Percentiles rank a stretch among this genome's conserved stretches.
These are phyloP conservation scores for Neostethus bicornis DNA, from an alignment of 2,797 vertebrate genomes.

Conservation along the genomic window DNA sequence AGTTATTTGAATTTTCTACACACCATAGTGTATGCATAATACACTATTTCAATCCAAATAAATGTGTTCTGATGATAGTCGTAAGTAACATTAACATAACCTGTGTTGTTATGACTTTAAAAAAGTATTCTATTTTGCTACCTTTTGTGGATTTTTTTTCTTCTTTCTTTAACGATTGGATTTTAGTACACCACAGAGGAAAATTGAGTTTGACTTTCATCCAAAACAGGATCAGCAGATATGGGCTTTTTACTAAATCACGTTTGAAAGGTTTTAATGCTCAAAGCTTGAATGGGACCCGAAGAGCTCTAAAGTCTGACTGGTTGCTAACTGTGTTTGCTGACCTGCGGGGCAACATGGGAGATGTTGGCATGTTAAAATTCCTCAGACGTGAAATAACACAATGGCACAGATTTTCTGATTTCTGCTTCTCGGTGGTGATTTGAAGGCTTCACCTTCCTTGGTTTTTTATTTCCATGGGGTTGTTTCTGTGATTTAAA, in stretches of 20 bases:
- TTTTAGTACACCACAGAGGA: constrained; percentile 71
- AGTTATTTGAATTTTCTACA: too few species aligned
- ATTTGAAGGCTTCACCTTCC: constrained; percentile 74
- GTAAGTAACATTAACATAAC: background rate
- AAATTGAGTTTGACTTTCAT: constrained; percentile 84
- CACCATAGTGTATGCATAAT: constrained; percentile 2
- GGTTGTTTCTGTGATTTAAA: constrained; percentile 74
- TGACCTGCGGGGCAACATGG: constrained; percentile 65
- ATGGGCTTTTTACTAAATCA: constrained; percentile 80
- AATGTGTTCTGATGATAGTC: background rate
- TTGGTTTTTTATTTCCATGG: constrained; percentile 72
- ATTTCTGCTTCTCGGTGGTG: constrained; percentile 40
- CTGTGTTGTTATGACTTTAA: background rate
- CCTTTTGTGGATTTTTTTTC: constrained; percentile 19
- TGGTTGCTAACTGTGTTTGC: constrained; percentile 79
- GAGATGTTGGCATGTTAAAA: constrained; percentile 58
- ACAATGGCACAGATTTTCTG: constrained; percentile 5
- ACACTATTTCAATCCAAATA: constrained; percentile 1
- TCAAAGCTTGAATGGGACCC: constrained; percentile 74
- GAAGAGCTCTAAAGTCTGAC: constrained; percentile 73
- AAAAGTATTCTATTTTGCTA: constrained; percentile 9
- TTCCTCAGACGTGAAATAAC: constrained; percentile 38
- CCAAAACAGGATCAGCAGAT: constrained; percentile 79
- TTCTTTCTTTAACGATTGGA: constrained; percentile 59
- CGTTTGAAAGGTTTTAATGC: constrained; percentile 83